These are phyloP conservation scores for Lysiphlebus fabarum DNA, from an alignment of 1,140 invertebrate genomes.

Conservation along the genomic window DNA sequence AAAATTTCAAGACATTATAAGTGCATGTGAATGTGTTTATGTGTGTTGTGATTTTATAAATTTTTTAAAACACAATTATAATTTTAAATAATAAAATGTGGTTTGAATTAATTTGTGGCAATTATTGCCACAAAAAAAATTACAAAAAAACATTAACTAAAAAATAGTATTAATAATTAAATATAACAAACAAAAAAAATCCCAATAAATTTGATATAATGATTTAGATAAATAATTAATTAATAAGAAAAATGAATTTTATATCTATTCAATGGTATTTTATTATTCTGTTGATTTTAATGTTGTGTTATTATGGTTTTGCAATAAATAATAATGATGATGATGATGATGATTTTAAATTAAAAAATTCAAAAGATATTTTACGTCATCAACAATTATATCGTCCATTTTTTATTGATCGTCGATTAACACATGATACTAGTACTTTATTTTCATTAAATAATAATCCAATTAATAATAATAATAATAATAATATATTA, in stretches of 20 bases:
- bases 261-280: neutral
- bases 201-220: neutral
- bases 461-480: neutral
- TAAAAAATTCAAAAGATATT: slow-evolving; percentile 37
- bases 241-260: neutral
- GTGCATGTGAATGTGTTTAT: too few species aligned
- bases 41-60: too few species aligned
- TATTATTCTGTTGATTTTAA: slow-evolving; percentile 18
- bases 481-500: neutral
- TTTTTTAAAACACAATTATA: too few species aligned
- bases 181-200: too few species aligned
- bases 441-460: neutral
- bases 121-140: too few species aligned
- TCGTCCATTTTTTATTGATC: slow-evolving; percentile 44
- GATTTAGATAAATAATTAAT: neutral
- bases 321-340: slow-evolving; percentile 19
- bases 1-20: too few species aligned
- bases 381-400: slow-evolving; percentile 45
- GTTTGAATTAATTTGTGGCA: too few species aligned
- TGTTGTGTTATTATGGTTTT: slow-evolving; percentile 16
- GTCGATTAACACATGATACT: slow-evolving; percentile 23
- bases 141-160: too few species aligned
- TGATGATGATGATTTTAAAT: too few species aligned
- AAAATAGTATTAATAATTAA: too few species aligned
- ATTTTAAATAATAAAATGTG: too few species aligned